A percentile compares a stretch with the other conserved stretches of the same genome.
phyloP scores from a whole-genome alignment of 1,140 invertebrate species.

The Bicyclus anynana region DNA sequence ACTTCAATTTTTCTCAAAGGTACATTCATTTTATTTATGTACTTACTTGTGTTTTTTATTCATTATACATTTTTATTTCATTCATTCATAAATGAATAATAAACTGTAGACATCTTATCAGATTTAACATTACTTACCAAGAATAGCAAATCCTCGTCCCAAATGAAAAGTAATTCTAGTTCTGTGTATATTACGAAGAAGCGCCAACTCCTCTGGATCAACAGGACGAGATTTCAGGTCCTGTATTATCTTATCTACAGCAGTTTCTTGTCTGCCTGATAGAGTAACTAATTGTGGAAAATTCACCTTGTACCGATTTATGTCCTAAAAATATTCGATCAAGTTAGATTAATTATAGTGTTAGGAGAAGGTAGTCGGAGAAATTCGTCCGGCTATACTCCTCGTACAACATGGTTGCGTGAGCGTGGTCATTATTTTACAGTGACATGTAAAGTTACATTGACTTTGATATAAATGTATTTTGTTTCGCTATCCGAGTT shows the following conservation, averaged over 20 bases:
- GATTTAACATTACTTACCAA: slow-evolving; percentile 49
- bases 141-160: slow-evolving; percentile 78
- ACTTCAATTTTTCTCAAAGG: no score
- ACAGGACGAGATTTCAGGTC: slow-evolving; percentile 48
- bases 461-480: neutral
- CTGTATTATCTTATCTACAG: slow-evolving; percentile 35
- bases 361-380: no score
- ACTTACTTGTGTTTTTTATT: no score
- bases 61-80: no score
- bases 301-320: slow-evolving; percentile 25
- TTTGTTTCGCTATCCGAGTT: no score
- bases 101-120: no score
- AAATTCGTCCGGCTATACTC: no score
- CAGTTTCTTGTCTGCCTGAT: slow-evolving; percentile 38
- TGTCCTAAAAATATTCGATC: slow-evolving; percentile 22
- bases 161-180: slow-evolving; percentile 79
- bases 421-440: no score
- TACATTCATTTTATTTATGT: no score
- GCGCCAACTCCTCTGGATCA: slow-evolving; percentile 78
- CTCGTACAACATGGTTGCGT: no score
- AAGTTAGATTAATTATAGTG: neutral
- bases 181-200: slow-evolving; percentile 76
- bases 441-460: no score
- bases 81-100: no score
- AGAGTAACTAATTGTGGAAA: slow-evolving; percentile 36